A percentile compares a stretch with the other conserved stretches of the same genome.
These are phyloP conservation scores for Lycophotia porphyrea DNA, from an alignment of 2,888 invertebrate genomes.

Conservation along the genomic window DNA sequence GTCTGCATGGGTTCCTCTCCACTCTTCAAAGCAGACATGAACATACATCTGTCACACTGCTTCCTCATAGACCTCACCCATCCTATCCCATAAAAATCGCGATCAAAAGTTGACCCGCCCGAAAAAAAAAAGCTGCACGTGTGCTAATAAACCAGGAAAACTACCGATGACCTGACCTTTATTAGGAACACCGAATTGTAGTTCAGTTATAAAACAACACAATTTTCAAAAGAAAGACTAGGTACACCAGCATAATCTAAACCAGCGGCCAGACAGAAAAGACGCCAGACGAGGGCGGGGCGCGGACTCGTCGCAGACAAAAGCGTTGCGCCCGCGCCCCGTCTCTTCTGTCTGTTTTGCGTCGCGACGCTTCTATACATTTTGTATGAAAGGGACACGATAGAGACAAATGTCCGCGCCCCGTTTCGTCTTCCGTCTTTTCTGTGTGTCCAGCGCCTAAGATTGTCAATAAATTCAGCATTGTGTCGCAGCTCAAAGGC, in stretches of 20 bases:
- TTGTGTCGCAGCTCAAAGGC: background rate
- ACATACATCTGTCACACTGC: too few species aligned
- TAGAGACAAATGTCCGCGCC: too few species aligned
- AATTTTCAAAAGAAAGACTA: background rate
- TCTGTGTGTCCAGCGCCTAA: too few species aligned
- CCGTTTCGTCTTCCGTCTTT: too few species aligned
- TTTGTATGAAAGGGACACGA: too few species aligned
- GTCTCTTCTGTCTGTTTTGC: too few species aligned
- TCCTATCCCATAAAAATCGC: too few species aligned
- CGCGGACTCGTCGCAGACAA: too few species aligned
- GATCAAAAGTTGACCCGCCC: background rate
- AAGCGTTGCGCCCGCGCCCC: too few species aligned
- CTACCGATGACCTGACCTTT: background rate
- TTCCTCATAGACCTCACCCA: background rate
- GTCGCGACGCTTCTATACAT: too few species aligned
- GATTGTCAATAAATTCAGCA: slow-evolving; percentile 8
- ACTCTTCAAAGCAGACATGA: background rate
- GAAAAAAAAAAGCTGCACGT: background rate
- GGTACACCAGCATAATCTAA: background rate
- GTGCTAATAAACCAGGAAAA: background rate
- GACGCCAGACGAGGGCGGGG: too few species aligned
- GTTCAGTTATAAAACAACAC: background rate
- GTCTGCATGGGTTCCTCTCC: background rate
- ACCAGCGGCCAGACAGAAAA: too few species aligned
- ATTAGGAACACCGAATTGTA: background rate